Base-by-base conservation (phyloP, 2,797 vertebrate genomes). In the Thripadectes ignobilis region DNA sequence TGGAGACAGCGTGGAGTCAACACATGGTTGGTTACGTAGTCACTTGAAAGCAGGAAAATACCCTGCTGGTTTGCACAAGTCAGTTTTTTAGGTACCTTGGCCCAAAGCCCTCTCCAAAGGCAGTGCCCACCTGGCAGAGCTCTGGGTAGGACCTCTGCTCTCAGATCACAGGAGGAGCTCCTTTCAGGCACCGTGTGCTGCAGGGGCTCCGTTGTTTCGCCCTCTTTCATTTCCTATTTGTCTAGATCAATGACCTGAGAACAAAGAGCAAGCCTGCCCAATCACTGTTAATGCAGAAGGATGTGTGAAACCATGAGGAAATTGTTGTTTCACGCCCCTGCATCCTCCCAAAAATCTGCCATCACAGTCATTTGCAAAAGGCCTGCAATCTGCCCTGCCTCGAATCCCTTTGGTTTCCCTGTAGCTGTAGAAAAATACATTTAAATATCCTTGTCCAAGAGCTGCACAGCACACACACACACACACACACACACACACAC, bases 341-440 rank as follows among this genome's bases (percentile, higher is more conserved):
- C 21, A 80, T 73, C 76, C 92, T 92, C 81, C 87, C 84, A 45
- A 62, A 88, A 87, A 82, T 69, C 89, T 93, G 88, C 81, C 77
- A 75, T 38, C 49, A 2, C 29, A 46, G 67, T 58, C 59, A 41
- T 45, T 79, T 88, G 55, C 77, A 55, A 43, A 81, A 73, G 67
- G 34, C 27, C 66, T 85, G 39, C 67, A 48, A 12, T 78, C 67
- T 9, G 11, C 45, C 67, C 81, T 74, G 65, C 38, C 67, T 83
- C 84, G 23, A 55, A 74, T 61, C 78, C 51, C 55, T 79, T 75
- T 72, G 30, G 27, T 36, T 87, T 89, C 61, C 57, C 48, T 48
- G 4, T 5, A 20, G 30, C 43, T 92, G 63, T 45, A 46, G 68
- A 48, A 59, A 81, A 94, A 61, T 41, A 13, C 30, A n/a, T 86